phyloP scores from a whole-genome alignment of 2,113 vertebrate species.

The Herpetotheres cachinnans region DNA sequence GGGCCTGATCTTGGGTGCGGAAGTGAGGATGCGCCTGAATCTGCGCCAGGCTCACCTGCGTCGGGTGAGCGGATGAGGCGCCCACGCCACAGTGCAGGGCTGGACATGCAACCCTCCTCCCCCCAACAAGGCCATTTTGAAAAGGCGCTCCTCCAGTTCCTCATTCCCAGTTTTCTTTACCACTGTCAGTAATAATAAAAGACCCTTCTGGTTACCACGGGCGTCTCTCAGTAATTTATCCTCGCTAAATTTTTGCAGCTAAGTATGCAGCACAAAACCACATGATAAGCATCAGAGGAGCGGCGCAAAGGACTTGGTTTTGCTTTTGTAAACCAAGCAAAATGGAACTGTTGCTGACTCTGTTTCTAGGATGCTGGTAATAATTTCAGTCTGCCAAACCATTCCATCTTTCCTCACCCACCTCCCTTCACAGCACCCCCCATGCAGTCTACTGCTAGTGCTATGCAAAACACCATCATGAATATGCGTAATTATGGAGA shows the following conservation, averaged over 20 bases:
- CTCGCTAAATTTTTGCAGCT: slow-evolving; percentile 53
- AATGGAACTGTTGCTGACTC: slow-evolving; percentile 62
- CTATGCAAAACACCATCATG: slow-evolving; percentile 87
- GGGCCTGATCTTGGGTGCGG: slow-evolving; percentile 21
- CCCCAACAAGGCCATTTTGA: rapidly evolving
- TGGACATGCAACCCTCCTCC: background rate
- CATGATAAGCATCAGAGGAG: slow-evolving; percentile 19
- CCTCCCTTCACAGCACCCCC: background rate
- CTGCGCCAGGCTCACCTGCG: slow-evolving; percentile 27
- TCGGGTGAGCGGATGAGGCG: background rate
- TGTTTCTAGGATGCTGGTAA: slow-evolving; percentile 76
- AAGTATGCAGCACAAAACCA: slow-evolving; percentile 46
- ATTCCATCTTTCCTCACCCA: slow-evolving; percentile 48
- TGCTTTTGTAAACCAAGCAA: slow-evolving; percentile 42
- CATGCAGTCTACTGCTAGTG: slow-evolving; percentile 68
- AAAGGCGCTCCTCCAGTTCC: background rate
- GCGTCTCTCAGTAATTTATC: slow-evolving; percentile 49
- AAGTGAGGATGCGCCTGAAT: slow-evolving; percentile 49
- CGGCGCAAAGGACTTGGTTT: background rate
- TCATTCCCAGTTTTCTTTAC: background rate
- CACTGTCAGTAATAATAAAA: background rate
- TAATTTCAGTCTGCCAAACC: slow-evolving; percentile 79
- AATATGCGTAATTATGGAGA: slow-evolving; percentile 92
- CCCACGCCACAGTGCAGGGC: background rate
- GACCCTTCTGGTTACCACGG: slow-evolving; percentile 8